Conservation (phyloP, 2,797 vertebrate genomes). For the Tympanoctomys barrerae region DNA sequence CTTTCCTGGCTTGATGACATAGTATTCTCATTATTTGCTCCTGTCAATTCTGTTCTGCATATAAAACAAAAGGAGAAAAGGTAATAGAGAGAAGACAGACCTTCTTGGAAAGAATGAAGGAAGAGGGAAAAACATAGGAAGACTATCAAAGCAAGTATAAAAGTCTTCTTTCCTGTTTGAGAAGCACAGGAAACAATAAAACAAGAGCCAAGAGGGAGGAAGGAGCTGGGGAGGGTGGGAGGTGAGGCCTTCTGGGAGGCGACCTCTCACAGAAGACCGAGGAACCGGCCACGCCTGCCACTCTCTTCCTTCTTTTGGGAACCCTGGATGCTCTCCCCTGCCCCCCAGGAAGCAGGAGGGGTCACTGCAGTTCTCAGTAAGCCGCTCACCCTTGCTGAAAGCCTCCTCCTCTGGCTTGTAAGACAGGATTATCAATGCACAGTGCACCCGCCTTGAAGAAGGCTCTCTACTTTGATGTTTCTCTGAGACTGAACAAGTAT, state of each 20-base stretch:
- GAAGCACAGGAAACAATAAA: background rate
- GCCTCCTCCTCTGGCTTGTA: background rate
- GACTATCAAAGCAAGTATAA: background rate
- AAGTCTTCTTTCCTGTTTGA: background rate
- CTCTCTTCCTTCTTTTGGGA: fast-evolving
- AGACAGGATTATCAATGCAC: background rate
- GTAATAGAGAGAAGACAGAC: conserved; percentile 31
- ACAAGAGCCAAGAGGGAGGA: background rate
- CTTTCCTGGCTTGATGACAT: background rate
- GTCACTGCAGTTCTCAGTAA: too few relatives aligned
- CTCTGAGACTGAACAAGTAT: background rate
- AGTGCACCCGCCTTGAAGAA: background rate
- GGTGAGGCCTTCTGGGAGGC: background rate
- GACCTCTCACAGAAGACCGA: background rate
- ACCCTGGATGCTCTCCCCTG: background rate
- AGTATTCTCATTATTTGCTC: background rate
- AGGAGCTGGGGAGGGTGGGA: background rate
- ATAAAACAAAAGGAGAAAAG: conserved; percentile 41
- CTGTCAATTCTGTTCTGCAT: background rate
- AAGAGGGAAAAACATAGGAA: background rate
- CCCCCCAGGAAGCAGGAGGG: background rate
- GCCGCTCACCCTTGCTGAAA: background rate
- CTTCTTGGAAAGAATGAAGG: background rate
- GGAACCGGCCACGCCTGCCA: too few relatives aligned
- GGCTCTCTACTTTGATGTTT: background rate